These are phyloP conservation scores for Oncorhynchus mykiss DNA, from an alignment of 2,113 vertebrate species.

Conservation along the genomic window DNA sequence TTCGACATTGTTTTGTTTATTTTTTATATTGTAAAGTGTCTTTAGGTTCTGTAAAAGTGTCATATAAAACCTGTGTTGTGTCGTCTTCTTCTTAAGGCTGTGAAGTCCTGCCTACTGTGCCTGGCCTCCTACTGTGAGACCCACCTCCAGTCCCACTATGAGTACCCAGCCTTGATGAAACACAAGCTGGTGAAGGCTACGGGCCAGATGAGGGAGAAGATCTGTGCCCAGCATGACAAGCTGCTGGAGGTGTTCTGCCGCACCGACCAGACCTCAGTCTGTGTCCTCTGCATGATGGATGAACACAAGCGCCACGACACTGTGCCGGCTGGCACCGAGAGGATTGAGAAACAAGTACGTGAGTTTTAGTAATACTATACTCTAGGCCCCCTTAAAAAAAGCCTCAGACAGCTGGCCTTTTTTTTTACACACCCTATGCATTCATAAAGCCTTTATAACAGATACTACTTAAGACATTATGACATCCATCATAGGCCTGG, in stretches of 20 bases:
- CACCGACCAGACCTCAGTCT: constrained; percentile 74
- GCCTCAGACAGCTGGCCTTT: too few relatives aligned
- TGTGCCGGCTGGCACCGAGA: constrained; percentile 73
- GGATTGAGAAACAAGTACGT: constrained; percentile 76
- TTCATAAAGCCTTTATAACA: too few relatives aligned
- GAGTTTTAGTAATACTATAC: background rate
- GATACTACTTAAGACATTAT: too few relatives aligned
- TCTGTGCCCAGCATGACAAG: constrained; percentile 77
- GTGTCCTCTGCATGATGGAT: constrained; percentile 78
- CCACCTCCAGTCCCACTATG: constrained; percentile 90
- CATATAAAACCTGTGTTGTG: too few relatives aligned
- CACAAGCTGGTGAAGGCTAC: constrained; percentile 88
- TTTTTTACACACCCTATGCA: too few relatives aligned
- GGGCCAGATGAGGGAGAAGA: constrained; percentile 76
- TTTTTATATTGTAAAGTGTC: too few relatives aligned
- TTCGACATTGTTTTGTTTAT: too few relatives aligned
- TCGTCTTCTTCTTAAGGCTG: constrained; percentile 55
- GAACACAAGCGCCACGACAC: constrained; percentile 77
- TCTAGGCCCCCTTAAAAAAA: background rate
- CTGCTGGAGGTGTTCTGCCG: constrained; percentile 78
- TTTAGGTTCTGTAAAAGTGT: too few relatives aligned
- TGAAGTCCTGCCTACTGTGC: constrained; percentile 92
- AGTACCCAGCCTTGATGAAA: constrained; percentile 90
- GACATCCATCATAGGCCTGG: background rate
- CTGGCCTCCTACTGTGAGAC: constrained; percentile 92